Percentiles rank a stretch among this genome's conserved stretches.
These are phyloP conservation scores for Venusia cambrica DNA, from an alignment of 2,888 invertebrate genomes.

Conservation along the genomic window DNA sequence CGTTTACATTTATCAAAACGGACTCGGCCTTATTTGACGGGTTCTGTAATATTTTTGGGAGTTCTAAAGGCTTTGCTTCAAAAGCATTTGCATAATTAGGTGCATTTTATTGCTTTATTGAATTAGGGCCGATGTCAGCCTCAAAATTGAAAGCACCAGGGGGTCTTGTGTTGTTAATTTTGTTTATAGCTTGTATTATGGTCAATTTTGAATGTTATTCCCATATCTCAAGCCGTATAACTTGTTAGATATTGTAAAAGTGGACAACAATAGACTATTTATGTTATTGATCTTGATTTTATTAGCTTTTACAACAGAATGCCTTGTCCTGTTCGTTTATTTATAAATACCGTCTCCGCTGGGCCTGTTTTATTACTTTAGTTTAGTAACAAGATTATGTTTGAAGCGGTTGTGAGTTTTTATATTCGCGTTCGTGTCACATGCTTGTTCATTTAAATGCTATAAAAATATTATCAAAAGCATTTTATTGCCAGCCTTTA, in stretches of 20 bases:
- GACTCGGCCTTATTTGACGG: slow-evolving; percentile 58
- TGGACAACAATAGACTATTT: slow-evolving; percentile 70
- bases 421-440: slow-evolving; percentile 21
- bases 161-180: slow-evolving; percentile 78
- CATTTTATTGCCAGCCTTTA: too few species aligned
- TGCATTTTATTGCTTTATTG: slow-evolving; percentile 82
- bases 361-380: slow-evolving; percentile 34
- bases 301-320: slow-evolving; percentile 44
- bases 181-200: slow-evolving; percentile 79
- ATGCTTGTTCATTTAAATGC: slow-evolving; percentile 37
- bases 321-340: slow-evolving; percentile 35
- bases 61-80: slow-evolving; percentile 69
- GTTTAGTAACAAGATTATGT: slow-evolving; percentile 19
- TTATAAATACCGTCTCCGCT: slow-evolving; percentile 31
- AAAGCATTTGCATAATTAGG: slow-evolving; percentile 80
- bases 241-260: slow-evolving; percentile 65
- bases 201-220: slow-evolving; percentile 73
- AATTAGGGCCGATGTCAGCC: slow-evolving; percentile 79
- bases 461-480: slow-evolving; percentile 25
- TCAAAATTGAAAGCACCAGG: slow-evolving; percentile 80
- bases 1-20: slow-evolving; percentile 62
- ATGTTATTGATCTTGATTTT: slow-evolving; percentile 73
- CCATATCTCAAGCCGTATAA: slow-evolving; percentile 72
- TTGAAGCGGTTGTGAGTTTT: slow-evolving; percentile 21
- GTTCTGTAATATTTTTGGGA: slow-evolving; percentile 64